Conservation (phyloP, 1,140 invertebrate species). For the Cotesia typhae region DNA sequence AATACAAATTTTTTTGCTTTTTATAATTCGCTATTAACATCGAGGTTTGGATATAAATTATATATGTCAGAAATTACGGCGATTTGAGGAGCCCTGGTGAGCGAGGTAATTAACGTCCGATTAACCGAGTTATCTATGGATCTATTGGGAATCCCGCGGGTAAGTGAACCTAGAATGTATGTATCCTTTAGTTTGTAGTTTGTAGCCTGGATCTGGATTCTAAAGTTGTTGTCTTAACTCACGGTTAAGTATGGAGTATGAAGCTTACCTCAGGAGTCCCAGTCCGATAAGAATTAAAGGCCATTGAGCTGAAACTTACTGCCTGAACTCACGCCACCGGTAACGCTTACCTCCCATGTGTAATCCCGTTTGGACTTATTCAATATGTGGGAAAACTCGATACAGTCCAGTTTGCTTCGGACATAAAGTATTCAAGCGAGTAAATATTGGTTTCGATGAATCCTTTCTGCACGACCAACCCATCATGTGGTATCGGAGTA, state of each 20-base stretch:
- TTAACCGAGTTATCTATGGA: conserved; percentile 11
- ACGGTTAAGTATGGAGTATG: neutral
- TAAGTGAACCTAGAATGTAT: too few relatives aligned
- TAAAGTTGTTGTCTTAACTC: neutral
- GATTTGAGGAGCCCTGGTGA: neutral
- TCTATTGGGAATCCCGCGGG: conserved; percentile 11
- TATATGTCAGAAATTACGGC: neutral
- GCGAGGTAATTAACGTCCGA: conserved; percentile 17
- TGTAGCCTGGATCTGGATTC: neutral
- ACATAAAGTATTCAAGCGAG: neutral
- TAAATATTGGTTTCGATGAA: conserved; percentile 11
- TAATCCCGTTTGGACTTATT: neutral
- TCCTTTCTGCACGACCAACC: too few relatives aligned
- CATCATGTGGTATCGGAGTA: too few relatives aligned
- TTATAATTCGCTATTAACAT: too few relatives aligned
- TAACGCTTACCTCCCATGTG: neutral
- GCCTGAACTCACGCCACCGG: neutral
- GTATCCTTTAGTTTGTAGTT: too few relatives aligned
- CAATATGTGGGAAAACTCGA: conserved; percentile 8
- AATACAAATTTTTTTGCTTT: too few relatives aligned
- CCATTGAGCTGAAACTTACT: conserved; percentile 6
- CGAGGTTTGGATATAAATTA: too few relatives aligned
- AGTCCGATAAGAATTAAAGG: too few relatives aligned
- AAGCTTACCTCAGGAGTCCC: neutral
- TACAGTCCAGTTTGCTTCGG: neutral